Base-by-base conservation (phyloP, 2,888 invertebrate genomes). In the Microctonus hyperodae region DNA sequence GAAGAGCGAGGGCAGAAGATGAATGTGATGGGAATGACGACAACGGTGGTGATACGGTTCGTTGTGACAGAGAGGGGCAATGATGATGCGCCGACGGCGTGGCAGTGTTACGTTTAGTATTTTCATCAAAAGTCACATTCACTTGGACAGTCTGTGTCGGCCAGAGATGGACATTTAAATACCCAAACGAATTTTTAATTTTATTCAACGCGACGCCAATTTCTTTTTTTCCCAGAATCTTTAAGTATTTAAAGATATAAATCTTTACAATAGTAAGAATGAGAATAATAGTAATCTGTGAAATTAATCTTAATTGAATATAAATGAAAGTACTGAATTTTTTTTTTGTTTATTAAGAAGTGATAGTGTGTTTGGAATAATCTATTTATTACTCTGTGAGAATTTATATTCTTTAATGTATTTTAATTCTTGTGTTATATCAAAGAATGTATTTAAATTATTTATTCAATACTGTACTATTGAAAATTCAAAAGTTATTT, bases 101-200 rank as follows among this genome's bases (percentile, higher is more conserved):
- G 74, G 72, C 72, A 73, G 69, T 72, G 60, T 58, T 66, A 65
- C 68, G 65, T 69, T 72, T 69, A 65, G 67, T 67, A 66, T 66
- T 70, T 75, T 69, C 69, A 72, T 72, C 72, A 72, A 73, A 73
- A 67, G 71, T 66, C 73, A 75, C 72, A 72, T 44, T 11, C 11
- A 23, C 13, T 51, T 11, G 25, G 51, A 51, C 62, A 56, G 65
- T 44, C 64, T 67, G 67, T 68, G 68, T 68, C 7, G 4, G 69
- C 69, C 68, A 67, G 63, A 66, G 63, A 62, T 63, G 55, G 57
- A 65, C 55, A 55, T 57, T 59, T 55, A 7, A 37, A 16, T 20
- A 31, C 16, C 16, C 5, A 5, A 20, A 3, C 13, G 13, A 3
- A 22, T 31, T 11, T 22, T 35, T 31, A 23, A 20, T 22, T 20